Evolutionary conservation across 2,797 vertebrate genomes (phyloP).

Genomic region (Mus caroli): DNA sequence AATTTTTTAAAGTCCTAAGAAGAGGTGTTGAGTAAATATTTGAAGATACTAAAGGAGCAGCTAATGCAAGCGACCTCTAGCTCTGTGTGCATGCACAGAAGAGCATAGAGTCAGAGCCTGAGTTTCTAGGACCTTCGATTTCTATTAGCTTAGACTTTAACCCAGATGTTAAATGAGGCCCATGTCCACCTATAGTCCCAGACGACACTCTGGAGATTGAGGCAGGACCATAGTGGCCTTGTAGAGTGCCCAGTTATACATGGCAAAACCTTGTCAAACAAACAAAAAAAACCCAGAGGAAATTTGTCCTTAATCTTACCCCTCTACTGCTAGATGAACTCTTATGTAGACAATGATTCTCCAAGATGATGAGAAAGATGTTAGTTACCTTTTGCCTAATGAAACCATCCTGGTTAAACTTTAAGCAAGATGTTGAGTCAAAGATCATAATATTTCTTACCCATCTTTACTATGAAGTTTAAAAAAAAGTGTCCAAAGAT

Average conservation of each 20-base stretch:
- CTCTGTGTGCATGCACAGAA: background rate
- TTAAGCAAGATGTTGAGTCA: background rate
- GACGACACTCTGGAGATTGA: background rate
- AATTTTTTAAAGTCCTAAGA: slow-evolving; percentile 14
- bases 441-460: slow-evolving; percentile 10
- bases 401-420: slow-evolving; percentile 10
- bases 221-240: background rate
- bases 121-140: background rate
- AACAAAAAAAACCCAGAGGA: background rate
- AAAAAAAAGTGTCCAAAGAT: background rate
- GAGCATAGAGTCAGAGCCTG: background rate
- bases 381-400: background rate
- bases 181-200: background rate
- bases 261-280: background rate
- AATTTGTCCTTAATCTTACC: background rate
- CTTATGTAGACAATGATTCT: background rate
- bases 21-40: background rate
- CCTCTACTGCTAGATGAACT: background rate
- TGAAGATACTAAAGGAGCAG: background rate
- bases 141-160: background rate
- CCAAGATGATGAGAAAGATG: slow-evolving; percentile 9
- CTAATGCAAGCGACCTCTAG: background rate
- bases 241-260: background rate
- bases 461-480: background rate
- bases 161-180: background rate